Percentiles rank a stretch among this genome's conserved stretches.
Conservation (phyloP, 2,888 invertebrate genomes). For the Drosophila barbarae region DNA sequence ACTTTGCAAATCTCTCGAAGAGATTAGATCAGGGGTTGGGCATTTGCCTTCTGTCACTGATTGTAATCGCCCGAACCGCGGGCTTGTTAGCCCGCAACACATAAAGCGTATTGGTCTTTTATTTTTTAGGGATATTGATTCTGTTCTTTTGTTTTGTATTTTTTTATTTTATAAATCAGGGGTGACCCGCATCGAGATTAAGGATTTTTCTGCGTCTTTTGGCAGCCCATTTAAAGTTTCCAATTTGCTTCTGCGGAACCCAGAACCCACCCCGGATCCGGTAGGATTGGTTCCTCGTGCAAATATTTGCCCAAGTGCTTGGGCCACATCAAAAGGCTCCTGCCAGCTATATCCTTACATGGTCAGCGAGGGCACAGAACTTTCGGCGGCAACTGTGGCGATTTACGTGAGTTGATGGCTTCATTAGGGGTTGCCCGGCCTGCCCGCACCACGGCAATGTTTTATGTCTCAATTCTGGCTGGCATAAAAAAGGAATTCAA, state of each 20-base stretch:
- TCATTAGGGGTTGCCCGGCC: conserved; percentile 57
- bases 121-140: conserved; percentile 25
- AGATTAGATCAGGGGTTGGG: conserved; percentile 46
- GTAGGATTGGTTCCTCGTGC: conserved; percentile 31
- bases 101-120: conserved; percentile 61
- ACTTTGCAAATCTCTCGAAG: conserved; percentile 30
- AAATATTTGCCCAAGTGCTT: conserved; percentile 69
- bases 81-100: conserved; percentile 65
- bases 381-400: conserved; percentile 51
- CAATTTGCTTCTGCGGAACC: conserved; percentile 16
- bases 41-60: conserved; percentile 71
- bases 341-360: conserved; percentile 47
- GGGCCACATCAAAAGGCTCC: conserved; percentile 46
- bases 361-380: conserved; percentile 48
- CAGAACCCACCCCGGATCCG: conserved; percentile 15
- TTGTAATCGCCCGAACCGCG: conserved; percentile 61
- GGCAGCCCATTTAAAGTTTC: conserved; percentile 43
- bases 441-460: conserved; percentile 35
- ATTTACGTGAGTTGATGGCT: conserved; percentile 64
- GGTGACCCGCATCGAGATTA: conserved; percentile 59
- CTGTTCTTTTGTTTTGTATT: not conserved
- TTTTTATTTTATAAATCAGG: conserved; percentile 26
- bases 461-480: conserved; percentile 67
- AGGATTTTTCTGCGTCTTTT: conserved; percentile 48
- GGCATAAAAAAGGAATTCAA: conserved; percentile 57